Base-by-base conservation (phyloP, 2,888 invertebrate genomes). In the Pasiphila rectangulata region DNA sequence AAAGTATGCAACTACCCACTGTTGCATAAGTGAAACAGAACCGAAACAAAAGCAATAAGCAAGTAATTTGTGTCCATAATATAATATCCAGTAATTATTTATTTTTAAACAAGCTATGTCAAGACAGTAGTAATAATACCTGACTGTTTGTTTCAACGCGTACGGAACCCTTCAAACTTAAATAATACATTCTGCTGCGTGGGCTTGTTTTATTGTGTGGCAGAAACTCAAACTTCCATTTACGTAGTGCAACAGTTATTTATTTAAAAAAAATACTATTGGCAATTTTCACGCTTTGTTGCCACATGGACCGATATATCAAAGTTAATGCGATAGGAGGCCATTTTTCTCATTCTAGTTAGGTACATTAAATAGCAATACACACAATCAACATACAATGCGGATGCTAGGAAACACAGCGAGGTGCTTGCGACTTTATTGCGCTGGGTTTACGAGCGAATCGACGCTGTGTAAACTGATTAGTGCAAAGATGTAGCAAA, bases 311-410 rank as follows among this genome's bases (percentile, higher is more conserved):
- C 23, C 43, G 34, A 41, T 50, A 73, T 72, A 76, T 72, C 67
- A 71, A 71, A 67, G 67, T 67, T 65, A 66, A 71, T 72, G 72
- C 64, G 63, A 63, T 59, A 55, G 64, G 70, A 47, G 57, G 67
- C 46, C 51, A 47, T 44, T 52, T 10, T 56, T 49, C 51, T 56
- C 50, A 51, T 57, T 37, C 19, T 36, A 50, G 27, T 50, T 50
- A n/a, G n/a, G n/a, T n/a, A 41, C 41, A 50, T 50, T 41, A 40
- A 32, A 51, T 56, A 56, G 53, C 54, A 47, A 58, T 54, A 54
- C 54, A 54, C 54, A 46, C 56, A 61, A 51, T 46, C 58, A 46
- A 54, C 39, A 59, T 44, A 57, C 51, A 56, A 53, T 34, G 40
- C 51, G 45, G 36, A 51, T 46, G 49, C 43, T 44, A 44, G 47